These are phyloP conservation scores for Diarsia rubi DNA, from an alignment of 2,888 invertebrate genomes.

Conservation along the genomic window DNA sequence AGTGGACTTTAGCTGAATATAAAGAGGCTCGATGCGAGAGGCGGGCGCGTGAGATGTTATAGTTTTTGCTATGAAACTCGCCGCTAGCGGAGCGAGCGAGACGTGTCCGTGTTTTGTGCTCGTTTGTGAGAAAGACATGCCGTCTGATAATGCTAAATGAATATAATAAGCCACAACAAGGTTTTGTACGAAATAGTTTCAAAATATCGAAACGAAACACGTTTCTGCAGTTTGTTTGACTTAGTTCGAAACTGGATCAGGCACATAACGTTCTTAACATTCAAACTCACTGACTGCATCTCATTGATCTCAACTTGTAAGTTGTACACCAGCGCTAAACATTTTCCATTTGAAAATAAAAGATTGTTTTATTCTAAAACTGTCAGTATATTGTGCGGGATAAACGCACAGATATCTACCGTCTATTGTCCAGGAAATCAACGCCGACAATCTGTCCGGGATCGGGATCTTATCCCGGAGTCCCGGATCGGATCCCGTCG, in stretches of 20 bases:
- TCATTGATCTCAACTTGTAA: conserved; percentile 17
- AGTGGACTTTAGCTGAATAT: conserved; percentile 79
- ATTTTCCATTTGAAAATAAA: conserved; percentile 57
- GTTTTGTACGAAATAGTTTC: conserved; percentile 32
- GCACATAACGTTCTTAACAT: conserved; percentile 5
- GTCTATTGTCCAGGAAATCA: conserved; percentile 84
- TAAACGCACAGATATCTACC: conserved; percentile 76
- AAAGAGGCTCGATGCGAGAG: conserved; percentile 71
- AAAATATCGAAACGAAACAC: conserved; percentile 27
- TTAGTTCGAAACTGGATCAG: conserved; percentile 14
- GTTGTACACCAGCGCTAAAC: conserved; percentile 23
- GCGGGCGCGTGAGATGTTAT: conserved; percentile 75
- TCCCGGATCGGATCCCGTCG: conserved; percentile 78
- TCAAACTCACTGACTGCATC: conserved; percentile 12
- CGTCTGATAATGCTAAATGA: conserved; percentile 68
- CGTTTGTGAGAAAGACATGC: conserved; percentile 70
- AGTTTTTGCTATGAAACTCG: conserved; percentile 76
- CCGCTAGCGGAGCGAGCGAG: conserved; percentile 65
- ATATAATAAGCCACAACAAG: conserved; percentile 61
- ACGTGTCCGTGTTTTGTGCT: conserved; percentile 74
- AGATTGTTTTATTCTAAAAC: conserved; percentile 74
- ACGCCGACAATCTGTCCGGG: conserved; percentile 81
- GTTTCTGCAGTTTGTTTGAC: conserved; percentile 17
- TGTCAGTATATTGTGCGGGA: conserved; percentile 77
- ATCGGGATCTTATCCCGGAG: conserved; percentile 80